Conservation (phyloP, 2,113 vertebrate genomes). For the Zosterops japonicus region DNA sequence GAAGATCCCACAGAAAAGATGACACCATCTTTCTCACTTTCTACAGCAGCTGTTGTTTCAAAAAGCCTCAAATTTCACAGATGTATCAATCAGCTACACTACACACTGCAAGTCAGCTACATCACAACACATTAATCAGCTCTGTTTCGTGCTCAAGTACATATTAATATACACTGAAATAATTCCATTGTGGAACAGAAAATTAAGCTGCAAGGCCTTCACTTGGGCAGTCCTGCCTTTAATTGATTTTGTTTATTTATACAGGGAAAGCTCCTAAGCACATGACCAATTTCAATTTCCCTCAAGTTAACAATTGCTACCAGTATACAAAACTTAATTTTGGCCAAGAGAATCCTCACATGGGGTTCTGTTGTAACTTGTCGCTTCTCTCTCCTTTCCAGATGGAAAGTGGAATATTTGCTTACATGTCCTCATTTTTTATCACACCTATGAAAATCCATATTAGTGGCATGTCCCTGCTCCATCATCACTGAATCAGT, state of each 20-base stretch:
- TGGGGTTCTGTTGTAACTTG: not conserved
- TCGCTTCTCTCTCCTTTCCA: not conserved
- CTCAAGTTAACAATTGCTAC: not conserved
- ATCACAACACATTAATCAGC: not conserved
- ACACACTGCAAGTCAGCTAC: not conserved
- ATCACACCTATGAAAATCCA: not conserved
- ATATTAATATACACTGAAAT: not conserved
- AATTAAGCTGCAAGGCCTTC: not conserved
- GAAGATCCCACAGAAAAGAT: not conserved
- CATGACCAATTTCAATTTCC: not conserved
- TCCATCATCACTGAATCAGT: not conserved
- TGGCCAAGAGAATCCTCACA: not conserved
- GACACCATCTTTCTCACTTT: not conserved
- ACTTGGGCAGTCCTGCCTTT: not conserved
- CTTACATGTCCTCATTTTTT: not conserved
- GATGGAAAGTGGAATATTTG: not conserved
- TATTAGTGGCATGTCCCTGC: not conserved
- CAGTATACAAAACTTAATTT: not conserved
- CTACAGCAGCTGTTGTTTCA: not conserved
- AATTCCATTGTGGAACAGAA: not conserved
- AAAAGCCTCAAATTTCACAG: not conserved
- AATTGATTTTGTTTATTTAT: slow-evolving; percentile 14
- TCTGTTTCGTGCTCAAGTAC: not conserved
- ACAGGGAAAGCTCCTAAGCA: not conserved
- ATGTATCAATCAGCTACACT: not conserved